A percentile compares a stretch with the other conserved stretches of the same genome.
phyloP scores from a whole-genome alignment of 2,113 vertebrate genomes.

The Mixornis gularis region DNA sequence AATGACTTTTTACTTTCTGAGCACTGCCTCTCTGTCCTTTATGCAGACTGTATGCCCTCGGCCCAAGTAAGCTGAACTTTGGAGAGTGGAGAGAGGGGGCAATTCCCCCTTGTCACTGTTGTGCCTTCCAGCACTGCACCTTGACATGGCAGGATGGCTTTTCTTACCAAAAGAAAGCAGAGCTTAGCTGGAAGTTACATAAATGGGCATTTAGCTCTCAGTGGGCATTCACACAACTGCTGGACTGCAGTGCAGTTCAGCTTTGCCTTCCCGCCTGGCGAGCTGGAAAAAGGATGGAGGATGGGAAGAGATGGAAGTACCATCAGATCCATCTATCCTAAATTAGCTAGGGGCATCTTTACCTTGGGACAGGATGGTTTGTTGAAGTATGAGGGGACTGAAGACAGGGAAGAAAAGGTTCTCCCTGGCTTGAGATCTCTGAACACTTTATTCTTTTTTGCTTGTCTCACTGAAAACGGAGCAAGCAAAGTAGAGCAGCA shows the following conservation, averaged over 20 bases:
- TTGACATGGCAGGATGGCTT: not conserved
- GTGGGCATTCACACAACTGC: not conserved
- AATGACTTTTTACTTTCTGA: conserved; percentile 26
- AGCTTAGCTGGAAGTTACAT: not conserved
- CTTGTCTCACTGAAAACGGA: not conserved
- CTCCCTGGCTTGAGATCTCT: not conserved
- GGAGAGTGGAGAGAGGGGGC: not conserved
- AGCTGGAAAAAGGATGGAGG: not conserved
- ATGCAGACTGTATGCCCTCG: not conserved
- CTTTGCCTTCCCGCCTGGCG: not conserved
- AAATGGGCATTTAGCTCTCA: not conserved
- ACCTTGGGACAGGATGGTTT: not conserved
- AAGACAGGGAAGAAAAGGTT: not conserved
- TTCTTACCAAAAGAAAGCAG: not conserved
- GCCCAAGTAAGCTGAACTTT: not conserved
- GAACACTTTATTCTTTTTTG: not conserved
- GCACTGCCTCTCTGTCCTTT: not conserved
- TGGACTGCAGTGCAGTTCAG: not conserved
- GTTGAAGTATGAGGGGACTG: not conserved
- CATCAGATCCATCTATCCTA: not conserved
- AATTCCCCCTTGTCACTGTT: not conserved
- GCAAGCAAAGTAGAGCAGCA: not conserved
- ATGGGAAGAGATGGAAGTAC: not conserved
- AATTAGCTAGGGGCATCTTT: not conserved
- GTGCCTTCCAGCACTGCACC: not conserved